A percentile compares a stretch with the other conserved stretches of the same genome.
Conservation (phyloP, 2,888 invertebrate genomes). For the Gisinianus flammeolus region DNA sequence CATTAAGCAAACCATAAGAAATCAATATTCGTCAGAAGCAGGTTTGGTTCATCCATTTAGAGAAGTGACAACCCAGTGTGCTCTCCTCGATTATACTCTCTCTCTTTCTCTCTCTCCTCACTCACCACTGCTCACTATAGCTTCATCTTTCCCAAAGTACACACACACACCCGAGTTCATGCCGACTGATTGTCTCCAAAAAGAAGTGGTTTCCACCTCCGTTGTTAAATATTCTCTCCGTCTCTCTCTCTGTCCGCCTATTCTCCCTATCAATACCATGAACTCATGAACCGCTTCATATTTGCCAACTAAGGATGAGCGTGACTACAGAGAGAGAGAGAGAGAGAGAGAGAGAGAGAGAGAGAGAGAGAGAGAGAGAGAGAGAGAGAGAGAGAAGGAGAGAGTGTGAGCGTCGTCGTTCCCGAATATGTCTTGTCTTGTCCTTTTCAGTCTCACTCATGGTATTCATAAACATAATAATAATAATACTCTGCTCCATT, state of each 20-base stretch:
- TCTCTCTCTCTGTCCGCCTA: too few species aligned
- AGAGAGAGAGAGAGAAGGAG: not conserved
- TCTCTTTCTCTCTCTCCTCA: not conserved
- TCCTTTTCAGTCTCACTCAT: not conserved
- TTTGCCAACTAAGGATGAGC: not conserved
- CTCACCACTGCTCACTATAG: not conserved
- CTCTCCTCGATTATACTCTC: not conserved
- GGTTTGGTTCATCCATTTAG: not conserved
- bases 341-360: constrained; percentile 8
- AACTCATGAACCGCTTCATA: not conserved
- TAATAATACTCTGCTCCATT: not conserved
- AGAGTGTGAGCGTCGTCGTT: not conserved
- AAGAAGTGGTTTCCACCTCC: not conserved
- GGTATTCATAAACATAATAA: not conserved
- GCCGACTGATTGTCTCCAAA: not conserved
- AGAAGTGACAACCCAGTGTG: not conserved
- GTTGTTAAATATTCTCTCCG: not conserved
- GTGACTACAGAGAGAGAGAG: too few species aligned
- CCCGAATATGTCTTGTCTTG: not conserved
- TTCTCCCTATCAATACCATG: too few species aligned
- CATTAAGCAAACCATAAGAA: constrained; percentile 17
- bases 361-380: constrained; percentile 21
- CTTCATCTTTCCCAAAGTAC: not conserved
- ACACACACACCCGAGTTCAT: not conserved
- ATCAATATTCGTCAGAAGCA: not conserved